Evolutionary conservation across 2,113 vertebrate species (phyloP), one percentile per base, ranked within the genome.

Genomic region (Pangasianodon hypophthalmus): DNA sequence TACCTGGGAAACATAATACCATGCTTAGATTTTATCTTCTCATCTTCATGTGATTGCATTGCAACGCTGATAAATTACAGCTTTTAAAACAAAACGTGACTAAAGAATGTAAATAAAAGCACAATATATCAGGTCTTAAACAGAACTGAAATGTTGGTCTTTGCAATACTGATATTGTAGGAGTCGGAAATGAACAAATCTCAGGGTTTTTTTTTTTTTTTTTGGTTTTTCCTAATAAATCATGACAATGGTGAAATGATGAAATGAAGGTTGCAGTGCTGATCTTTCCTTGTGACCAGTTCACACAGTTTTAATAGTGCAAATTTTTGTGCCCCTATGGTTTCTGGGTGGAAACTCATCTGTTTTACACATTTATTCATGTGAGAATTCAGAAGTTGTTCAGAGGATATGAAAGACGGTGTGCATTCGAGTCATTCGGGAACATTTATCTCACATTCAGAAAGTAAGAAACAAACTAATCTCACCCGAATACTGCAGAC

Each of bases 1-100:
- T 98, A 98, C 91, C 97, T 98, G 93, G 0, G 87, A 85, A 77
- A 84, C 37, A 84, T 4, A 56, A 83, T 11, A 9, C 52, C 50
- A 62, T 21, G n/a, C 52, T 54, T 86, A 56, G 86, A 69, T 83
- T 9, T 37, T 37, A 50, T 52, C 7, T 87, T 67, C 44, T 88
- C 13, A 48, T 81, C 14, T 75, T 32, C 32, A 0, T 56, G 37
- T 48, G 24, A 52, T 21, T 32, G 26, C 18, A 71, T 21, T 14
- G 60, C 44, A 41, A 88, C 26, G 9, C 10, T 6, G 32, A 52
- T n/a, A n/a, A 29, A 80, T 29, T 48, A 79, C 8, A 50, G 37
- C 32, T 75, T 75, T 44, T 2, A 26, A 24, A 48, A 11, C 44
- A 48, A 48, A 79, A 13, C 21, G 5, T 13, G 10, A 26, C 24